Evolutionary conservation across 2,113 vertebrate species (phyloP).

Genomic region (Engystomops pustulosus): DNA sequence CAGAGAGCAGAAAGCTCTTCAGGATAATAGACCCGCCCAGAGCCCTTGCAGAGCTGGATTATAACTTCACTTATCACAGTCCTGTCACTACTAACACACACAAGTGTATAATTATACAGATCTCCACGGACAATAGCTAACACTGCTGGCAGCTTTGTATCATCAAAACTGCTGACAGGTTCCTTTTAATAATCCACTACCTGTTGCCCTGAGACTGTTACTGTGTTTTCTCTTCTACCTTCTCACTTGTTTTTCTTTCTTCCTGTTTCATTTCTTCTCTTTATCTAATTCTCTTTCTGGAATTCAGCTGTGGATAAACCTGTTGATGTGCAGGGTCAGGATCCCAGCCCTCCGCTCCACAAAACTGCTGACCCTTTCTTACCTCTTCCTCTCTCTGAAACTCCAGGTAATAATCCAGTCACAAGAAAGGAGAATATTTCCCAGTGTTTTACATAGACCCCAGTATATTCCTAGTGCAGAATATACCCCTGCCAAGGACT

Average conservation of each 20-base stretch:
- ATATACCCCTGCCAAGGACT: too few relatives aligned
- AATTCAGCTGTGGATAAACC: slow-evolving; percentile 77
- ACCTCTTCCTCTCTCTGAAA: slow-evolving; percentile 80
- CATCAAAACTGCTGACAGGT: too few relatives aligned
- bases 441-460: neutral
- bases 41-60: too few relatives aligned
- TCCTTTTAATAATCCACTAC: too few relatives aligned
- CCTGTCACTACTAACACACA: too few relatives aligned
- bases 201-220: neutral
- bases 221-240: neutral
- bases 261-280: slow-evolving; percentile 55
- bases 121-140: too few relatives aligned
- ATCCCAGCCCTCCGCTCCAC: slow-evolving; percentile 78
- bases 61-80: too few relatives aligned
- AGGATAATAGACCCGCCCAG: too few relatives aligned
- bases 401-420: slow-evolving; percentile 78
- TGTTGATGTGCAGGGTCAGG: slow-evolving; percentile 78
- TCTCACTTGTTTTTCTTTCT: neutral
- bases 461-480: too few relatives aligned
- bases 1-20: too few relatives aligned
- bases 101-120: too few relatives aligned
- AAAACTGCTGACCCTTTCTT: slow-evolving; percentile 84
- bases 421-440: neutral
- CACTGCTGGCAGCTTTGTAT: too few relatives aligned
- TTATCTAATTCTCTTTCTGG: slow-evolving; percentile 59